These are phyloP conservation scores for Plumapathes pennacea DNA, from an alignment of 92 coral and sea anemone genomes.

Conservation along the genomic window DNA sequence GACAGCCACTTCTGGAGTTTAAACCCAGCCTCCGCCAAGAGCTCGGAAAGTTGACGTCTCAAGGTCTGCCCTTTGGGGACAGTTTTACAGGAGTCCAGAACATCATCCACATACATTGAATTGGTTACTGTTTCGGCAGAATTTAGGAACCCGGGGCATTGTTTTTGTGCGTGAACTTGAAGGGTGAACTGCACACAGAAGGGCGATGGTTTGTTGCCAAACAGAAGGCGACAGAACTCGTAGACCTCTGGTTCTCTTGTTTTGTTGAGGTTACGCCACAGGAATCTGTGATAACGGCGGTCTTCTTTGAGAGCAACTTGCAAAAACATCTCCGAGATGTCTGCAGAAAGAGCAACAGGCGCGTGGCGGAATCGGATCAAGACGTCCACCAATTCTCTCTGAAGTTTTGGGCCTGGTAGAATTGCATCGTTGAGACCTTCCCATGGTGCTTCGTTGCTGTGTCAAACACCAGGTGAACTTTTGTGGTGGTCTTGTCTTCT, in stretches of 20 bases:
- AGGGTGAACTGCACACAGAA: constrained; percentile 46
- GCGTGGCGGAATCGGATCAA: constrained; percentile 26
- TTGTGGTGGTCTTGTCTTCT: constrained; percentile 11
- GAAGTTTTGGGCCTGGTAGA: constrained; percentile 35
- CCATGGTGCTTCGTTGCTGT: constrained; percentile 16
- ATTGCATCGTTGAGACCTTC: constrained; percentile 27
- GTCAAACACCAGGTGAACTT: constrained; percentile 11
- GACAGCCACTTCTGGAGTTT: too few relatives aligned
- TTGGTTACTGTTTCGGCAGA: constrained; percentile 48
- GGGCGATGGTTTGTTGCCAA: constrained; percentile 48
- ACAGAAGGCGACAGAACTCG: constrained; percentile 37
- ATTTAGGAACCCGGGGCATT: constrained; percentile 4
- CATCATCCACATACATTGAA: constrained; percentile 54
- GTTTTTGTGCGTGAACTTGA: constrained; percentile 36
- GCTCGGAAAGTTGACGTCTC: constrained; percentile 26
- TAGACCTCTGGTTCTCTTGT: constrained; percentile 36
- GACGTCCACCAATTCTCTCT: constrained; percentile 35
- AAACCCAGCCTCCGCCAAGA: constrained; percentile 35
- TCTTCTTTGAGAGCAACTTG: constrained; percentile 20
- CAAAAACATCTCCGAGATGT: constrained; percentile 24
- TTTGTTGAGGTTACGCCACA: too few relatives aligned
- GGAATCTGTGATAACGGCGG: constrained; percentile 16
- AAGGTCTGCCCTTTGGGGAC: constrained; percentile 35
- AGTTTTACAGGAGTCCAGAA: constrained; percentile 50
- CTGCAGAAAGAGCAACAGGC: constrained; percentile 34